A percentile compares a stretch with the other conserved stretches of the same genome.
phyloP scores from a whole-genome alignment of 30 jellyfish, hydroid and myxozoan species.

The Chrysaora quinquecirrha region DNA sequence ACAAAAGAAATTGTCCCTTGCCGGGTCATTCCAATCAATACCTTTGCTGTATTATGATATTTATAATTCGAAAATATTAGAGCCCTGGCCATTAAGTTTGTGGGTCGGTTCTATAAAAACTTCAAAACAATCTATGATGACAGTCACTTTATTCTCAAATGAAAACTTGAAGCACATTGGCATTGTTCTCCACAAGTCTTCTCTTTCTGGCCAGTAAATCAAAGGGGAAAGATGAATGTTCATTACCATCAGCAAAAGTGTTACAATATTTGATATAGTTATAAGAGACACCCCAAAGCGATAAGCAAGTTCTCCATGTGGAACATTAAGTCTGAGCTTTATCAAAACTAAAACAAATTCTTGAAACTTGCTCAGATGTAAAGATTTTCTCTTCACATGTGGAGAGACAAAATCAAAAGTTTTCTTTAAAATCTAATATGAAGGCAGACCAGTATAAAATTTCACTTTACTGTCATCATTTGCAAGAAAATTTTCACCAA shows the following conservation, averaged over 20 bases:
- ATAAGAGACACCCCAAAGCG: constrained; percentile 14
- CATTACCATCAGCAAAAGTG: constrained; percentile 7
- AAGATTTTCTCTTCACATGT: not conserved
- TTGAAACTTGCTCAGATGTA: not conserved
- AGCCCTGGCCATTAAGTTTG: constrained; percentile 30
- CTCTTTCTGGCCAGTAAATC: constrained; percentile 40
- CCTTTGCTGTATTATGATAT: constrained; percentile 37
- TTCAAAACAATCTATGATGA: constrained; percentile 48
- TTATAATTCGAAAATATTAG: constrained; percentile 27
- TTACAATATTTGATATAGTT: constrained; percentile 20
- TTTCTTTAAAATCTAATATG: not conserved
- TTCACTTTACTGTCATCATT: not conserved
- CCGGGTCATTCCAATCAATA: constrained; percentile 43
- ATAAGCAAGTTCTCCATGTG: constrained; percentile 45
- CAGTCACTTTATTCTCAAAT: constrained; percentile 5
- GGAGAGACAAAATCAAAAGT: not conserved
- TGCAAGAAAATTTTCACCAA: not conserved
- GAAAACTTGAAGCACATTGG: not conserved
- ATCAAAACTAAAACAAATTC: constrained; percentile 16
- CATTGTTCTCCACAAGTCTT: constrained; percentile 31
- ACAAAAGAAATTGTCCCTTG: constrained; percentile 50
- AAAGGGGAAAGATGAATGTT: not conserved
- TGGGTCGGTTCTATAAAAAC: constrained; percentile 40
- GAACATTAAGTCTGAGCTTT: constrained; percentile 24
- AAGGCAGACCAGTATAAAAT: not conserved